Percentiles rank a stretch among this genome's conserved stretches.
These are phyloP conservation scores for Gastrophryne carolinensis DNA, from an alignment of 2,797 vertebrate genomes.

Conservation along the genomic window DNA sequence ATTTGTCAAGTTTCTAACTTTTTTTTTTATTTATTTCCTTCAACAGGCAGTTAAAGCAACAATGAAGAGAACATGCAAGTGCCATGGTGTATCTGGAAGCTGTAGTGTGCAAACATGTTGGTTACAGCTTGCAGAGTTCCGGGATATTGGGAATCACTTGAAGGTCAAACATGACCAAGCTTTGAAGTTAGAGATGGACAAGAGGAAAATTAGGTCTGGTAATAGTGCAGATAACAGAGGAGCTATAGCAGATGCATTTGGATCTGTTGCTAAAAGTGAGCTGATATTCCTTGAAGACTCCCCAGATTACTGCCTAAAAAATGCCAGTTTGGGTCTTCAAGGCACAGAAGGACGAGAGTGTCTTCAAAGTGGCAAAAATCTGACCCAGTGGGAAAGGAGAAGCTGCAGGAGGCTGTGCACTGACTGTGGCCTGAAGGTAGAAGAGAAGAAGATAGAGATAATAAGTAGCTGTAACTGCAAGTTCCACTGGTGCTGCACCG, in stretches of 20 bases:
- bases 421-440: slow-evolving; percentile 86
- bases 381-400: slow-evolving; percentile 76
- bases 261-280: slow-evolving; percentile 74
- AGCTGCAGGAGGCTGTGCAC: slow-evolving; percentile 88
- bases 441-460: slow-evolving; percentile 76
- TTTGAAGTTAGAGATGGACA: slow-evolving; percentile 90
- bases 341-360: slow-evolving; percentile 94
- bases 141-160: slow-evolving; percentile 87
- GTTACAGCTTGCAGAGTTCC: slow-evolving; percentile 91
- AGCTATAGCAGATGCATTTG: slow-evolving; percentile 73
- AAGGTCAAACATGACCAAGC: slow-evolving; percentile 85
- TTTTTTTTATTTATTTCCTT: neutral
- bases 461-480: slow-evolving; percentile 92
- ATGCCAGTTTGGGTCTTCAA: slow-evolving; percentile 81
- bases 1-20: too few species aligned
- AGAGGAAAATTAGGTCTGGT: slow-evolving; percentile 76
- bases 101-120: slow-evolving; percentile 96
- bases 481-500: slow-evolving; percentile 96
- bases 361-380: slow-evolving; percentile 74
- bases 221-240: slow-evolving; percentile 88
- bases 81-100: slow-evolving; percentile 94
- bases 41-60: slow-evolving; percentile 85
- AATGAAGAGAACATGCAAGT: slow-evolving; percentile 91
- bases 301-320: slow-evolving; percentile 88
- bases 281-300: slow-evolving; percentile 92